phyloP scores from a whole-genome alignment of 2,113 vertebrate genomes.

The Fregetta grallaria region DNA sequence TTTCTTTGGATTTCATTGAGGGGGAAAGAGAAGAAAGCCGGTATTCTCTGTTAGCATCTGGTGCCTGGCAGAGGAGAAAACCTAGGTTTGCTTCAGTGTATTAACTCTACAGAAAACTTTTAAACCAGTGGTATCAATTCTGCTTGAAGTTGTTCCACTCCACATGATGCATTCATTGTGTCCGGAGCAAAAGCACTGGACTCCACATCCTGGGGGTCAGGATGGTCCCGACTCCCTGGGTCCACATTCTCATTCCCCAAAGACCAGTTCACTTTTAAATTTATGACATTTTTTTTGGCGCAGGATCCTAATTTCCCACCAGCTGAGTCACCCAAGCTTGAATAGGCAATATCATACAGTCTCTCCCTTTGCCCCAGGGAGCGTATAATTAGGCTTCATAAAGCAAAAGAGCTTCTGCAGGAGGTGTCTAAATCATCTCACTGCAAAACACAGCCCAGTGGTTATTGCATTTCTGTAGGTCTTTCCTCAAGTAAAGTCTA shows the following conservation, averaged over 20 bases:
- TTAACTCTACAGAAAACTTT: background rate
- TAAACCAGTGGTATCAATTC: background rate
- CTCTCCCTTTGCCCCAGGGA: background rate
- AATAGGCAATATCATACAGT: background rate
- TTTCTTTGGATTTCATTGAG: background rate
- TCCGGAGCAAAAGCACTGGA: background rate
- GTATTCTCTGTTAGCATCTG: background rate
- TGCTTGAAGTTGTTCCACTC: too few species aligned
- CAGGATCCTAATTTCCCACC: background rate
- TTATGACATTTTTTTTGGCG: background rate
- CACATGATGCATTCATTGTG: too few species aligned
- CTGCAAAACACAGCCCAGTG: background rate
- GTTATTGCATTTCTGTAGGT: background rate
- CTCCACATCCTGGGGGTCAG: background rate
- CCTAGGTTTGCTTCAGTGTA: too few species aligned
- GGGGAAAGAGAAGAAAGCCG: background rate
- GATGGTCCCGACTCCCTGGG: background rate
- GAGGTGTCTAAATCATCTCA: background rate
- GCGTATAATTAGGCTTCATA: rapidly evolving
- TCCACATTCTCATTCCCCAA: background rate
- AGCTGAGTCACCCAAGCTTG: background rate
- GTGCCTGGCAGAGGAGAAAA: background rate
- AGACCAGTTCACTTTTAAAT: background rate
- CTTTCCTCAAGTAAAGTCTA: background rate
- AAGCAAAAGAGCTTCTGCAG: background rate